Base-by-base conservation (phyloP, 2,888 invertebrate species). In the Autographa pulchrina region DNA sequence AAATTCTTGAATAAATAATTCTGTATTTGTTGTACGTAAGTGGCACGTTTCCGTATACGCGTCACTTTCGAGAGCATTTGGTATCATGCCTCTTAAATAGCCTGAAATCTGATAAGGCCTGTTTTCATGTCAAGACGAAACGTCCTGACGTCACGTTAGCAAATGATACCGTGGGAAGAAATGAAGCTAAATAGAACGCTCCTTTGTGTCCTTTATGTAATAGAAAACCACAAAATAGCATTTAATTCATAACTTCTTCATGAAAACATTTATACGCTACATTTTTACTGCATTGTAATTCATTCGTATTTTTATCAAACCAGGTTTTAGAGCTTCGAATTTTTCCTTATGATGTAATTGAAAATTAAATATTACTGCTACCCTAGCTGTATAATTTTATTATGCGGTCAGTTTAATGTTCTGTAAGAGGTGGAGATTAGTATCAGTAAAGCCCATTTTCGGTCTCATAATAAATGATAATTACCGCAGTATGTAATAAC, bases 141-240 rank as follows among this genome's bases (percentile, higher is more conserved):
- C 77, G 70, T 25, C 13, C 65, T 76, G 71, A 65, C 77, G 66
- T 72, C 66, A 56, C 58, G 65, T 70, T 68, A 75, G 56, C 61
- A 38, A 78, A 81, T 74, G 60, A 67, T 71, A 68, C 54, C 16
- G 62, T 65, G 41, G 62, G 35, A 65, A 65, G 35, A 74, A 67
- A 68, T 63, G 20, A 69, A 69, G 68, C 71, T 60, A 69, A 74
- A 70, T 59, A 61, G 56, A 65, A 25, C 20, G 64, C 52, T 54
- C 52, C 71, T 81, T 80, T 77, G 68, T 80, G 62, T 63, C 48
- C 62, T 80, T 80, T 77, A 77, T 71, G 59, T 78, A 64, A 75
- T 61, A 59, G 35, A 54, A 59, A 31, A 58, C 13, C 64, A 43
- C 66, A 65, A 32, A 35, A 72, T 59, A 68, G 52, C 31, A 48